Base-by-base conservation (phyloP, 1,140 invertebrate genomes). In the Apis cerana region DNA sequence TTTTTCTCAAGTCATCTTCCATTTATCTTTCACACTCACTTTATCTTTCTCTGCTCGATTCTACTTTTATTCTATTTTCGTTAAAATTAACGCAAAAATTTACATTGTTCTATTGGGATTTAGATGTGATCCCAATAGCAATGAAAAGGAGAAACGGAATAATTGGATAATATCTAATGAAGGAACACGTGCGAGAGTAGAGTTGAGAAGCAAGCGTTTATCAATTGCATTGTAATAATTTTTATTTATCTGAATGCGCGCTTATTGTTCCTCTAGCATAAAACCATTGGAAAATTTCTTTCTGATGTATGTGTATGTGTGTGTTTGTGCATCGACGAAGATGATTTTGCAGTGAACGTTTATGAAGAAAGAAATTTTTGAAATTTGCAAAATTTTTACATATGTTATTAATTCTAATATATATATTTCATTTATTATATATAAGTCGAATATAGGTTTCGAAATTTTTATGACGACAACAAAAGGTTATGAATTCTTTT, bases 221-320 rank as follows among this genome's bases (percentile, higher is more conserved):
- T 79, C 77, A 75, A 54, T 52, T 21, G 33, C 19, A 75, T 75
- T 64, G 74, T 65, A 64, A 65, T 75, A 75, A 75, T 52, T 75
- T 65, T 64, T 48, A 33, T 75, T 64, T 54, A 65, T 75, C 74
- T 13, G 74, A 64, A 33, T 5, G 61, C 3, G 17, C 23, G 48
- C 17, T 15, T 33, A 21, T 75, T 64, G 48, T 64, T 75, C 23
- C 12, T 13, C 10, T 13, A 52, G 17, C 7, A 75, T 27, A 50
- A 48, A 48, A 17, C 33, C 54, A 5, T 48, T 17, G 77, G 77
- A 79, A 79, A 79, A 62, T 71, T 70, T 79, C 77, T 52, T 59
- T 59, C 33, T 50, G 19, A 56, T 58, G 54, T 33, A n/a, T 33
- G 12, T 74, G 9, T 54, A 2, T 17, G 5, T 43, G 33, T 43